Evolutionary conservation across 2,888 invertebrate genomes (phyloP).

Genomic region (Euclidia mi): DNA sequence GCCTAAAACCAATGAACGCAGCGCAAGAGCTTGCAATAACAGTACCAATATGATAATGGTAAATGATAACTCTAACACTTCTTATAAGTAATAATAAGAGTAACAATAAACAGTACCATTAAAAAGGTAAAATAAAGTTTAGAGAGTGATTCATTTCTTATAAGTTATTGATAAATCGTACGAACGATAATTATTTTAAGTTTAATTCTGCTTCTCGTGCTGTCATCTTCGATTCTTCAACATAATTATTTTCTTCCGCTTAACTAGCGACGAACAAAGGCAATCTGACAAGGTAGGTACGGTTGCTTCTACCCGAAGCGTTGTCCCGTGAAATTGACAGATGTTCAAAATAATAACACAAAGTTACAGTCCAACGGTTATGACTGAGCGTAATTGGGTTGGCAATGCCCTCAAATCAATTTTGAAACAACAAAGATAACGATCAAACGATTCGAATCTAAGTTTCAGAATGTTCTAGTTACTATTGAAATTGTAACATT

Average conservation of each 20-base stretch:
- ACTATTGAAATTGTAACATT: neutral
- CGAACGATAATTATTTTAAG: slow-evolving; percentile 59
- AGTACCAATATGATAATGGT: too few relatives aligned
- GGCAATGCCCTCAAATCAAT: slow-evolving; percentile 64
- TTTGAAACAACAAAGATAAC: slow-evolving; percentile 55
- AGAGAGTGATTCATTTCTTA: slow-evolving; percentile 12
- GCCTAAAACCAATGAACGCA: too few relatives aligned
- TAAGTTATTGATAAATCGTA: slow-evolving; percentile 29
- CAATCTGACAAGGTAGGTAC: slow-evolving; percentile 63
- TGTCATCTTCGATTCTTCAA: slow-evolving; percentile 68
- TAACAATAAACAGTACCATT: too few relatives aligned
- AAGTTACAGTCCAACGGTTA: slow-evolving; percentile 66
- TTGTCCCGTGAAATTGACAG: slow-evolving; percentile 78
- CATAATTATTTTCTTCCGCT: slow-evolving; percentile 83
- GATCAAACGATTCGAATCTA: slow-evolving; percentile 36
- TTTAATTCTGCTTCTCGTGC: slow-evolving; percentile 52
- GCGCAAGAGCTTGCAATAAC: too few relatives aligned
- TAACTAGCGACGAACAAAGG: slow-evolving; percentile 77
- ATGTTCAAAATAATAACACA: slow-evolving; percentile 79
- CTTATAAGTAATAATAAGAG: too few relatives aligned
- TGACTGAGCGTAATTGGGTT: slow-evolving; percentile 65
- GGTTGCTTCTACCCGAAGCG: slow-evolving; percentile 72
- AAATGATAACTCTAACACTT: too few relatives aligned
- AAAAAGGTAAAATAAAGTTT: slow-evolving; percentile 14
- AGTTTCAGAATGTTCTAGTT: slow-evolving; percentile 25